phyloP scores from a whole-genome alignment of 2,113 vertebrate species.

The Acanthisitta chloris region DNA sequence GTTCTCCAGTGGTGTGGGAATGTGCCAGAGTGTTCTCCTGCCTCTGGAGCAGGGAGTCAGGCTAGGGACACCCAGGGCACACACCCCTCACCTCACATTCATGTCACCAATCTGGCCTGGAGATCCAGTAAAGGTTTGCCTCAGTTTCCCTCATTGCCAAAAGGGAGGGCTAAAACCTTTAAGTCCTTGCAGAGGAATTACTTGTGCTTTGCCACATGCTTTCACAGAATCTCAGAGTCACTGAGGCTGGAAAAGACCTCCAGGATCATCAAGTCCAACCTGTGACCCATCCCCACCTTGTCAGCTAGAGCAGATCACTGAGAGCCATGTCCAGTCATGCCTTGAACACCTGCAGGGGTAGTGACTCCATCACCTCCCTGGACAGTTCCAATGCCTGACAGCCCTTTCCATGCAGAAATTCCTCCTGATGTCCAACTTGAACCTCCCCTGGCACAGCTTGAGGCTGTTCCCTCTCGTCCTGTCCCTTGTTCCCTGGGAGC shows the following conservation, averaged over 20 bases:
- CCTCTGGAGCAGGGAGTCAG: neutral
- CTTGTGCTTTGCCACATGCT: neutral
- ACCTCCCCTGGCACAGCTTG: neutral
- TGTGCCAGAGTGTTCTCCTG: neutral
- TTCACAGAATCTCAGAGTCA: neutral
- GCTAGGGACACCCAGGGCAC: neutral
- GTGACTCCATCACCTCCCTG: neutral
- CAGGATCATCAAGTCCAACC: rapidly evolving
- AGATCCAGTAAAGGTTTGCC: neutral
- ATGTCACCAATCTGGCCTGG: neutral
- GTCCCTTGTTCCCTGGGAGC: neutral
- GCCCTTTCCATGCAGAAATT: neutral
- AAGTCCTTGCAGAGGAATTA: neutral
- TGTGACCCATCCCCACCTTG: neutral
- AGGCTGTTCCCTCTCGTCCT: neutral
- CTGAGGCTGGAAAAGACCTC: neutral
- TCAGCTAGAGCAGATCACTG: neutral
- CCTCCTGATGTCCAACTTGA: rapidly evolving
- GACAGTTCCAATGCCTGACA: rapidly evolving
- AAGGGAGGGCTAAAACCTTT: neutral
- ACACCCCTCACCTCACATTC: neutral
- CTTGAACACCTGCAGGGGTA: neutral
- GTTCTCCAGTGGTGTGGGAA: neutral
- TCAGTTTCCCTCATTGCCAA: neutral
- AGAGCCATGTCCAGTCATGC: neutral